Evolutionary conservation across 2,113 vertebrate species (phyloP), one percentile per base, ranked within the genome.

Genomic region (Talpa occidentalis): DNA sequence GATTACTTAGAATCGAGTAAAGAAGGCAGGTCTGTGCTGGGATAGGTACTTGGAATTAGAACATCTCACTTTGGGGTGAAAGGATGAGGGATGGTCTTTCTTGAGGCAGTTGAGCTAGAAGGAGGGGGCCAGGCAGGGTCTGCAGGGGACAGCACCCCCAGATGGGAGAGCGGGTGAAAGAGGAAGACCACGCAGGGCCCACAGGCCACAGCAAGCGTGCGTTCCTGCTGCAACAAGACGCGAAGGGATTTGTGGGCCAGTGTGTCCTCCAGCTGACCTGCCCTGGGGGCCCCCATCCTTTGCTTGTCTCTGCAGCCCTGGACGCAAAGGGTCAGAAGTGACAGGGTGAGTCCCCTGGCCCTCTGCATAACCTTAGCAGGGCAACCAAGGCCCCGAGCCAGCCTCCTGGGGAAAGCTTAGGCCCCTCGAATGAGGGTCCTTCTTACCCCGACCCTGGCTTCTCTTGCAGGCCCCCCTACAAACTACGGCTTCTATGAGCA

Each of bases 401-500:
- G 7, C 19, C 21, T 9, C 6, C 37, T 60, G 59, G 21, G 56
- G 26, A 60, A 26, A 22, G 24, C 26, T 2, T 10, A 28, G 35
- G 37, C 69, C 69, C 40, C 26, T 76, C 10, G 64, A 49, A 49
- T 52, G 49, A 52, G 49, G 16, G 15, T 52, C 49, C 49, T 15
- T 15, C 10, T 80, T 30, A 93, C 52, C 1, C 3, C 12, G 30
- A n/a, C 30, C 24, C 62, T 44, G 76, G 0, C 93, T 90, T 91
- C 37, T 94, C 8, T 90, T 90, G 80, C 97, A 99, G 99, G 94
- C 37, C 98, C 98, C 88, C 98, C 98, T 28, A 99, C 98, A 40
- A 98, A 98, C 95, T 98, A 98, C 0, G 98, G 98, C n/a, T 97
- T 97, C 6, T 94, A 79, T 0, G 88, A 98, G 93, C 95, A 91